Evolutionary conservation across 2,888 invertebrate species (phyloP).

Genomic region (Pachycephus smyrnensis): DNA sequence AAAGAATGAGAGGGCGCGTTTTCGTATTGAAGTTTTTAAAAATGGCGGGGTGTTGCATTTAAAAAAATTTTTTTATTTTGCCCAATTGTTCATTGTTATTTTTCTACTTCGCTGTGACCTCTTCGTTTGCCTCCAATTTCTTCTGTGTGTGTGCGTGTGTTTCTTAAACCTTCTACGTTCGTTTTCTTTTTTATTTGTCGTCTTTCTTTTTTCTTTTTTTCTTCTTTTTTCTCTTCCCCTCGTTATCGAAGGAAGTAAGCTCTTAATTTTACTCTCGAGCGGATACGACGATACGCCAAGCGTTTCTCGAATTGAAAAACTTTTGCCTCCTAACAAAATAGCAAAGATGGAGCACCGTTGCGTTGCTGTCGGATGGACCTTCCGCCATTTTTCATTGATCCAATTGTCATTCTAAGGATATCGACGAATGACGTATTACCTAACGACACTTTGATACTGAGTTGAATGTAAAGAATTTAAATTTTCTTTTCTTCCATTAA

Average conservation of each 20-base stretch:
- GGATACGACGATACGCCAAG: background rate
- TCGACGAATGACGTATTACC: background rate
- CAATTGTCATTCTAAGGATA: background rate
- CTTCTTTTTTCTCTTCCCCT: background rate
- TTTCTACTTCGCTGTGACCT: background rate
- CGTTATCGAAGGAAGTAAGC: background rate
- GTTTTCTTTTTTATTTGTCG: background rate
- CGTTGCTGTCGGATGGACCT: background rate
- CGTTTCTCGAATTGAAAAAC: constrained; percentile 15
- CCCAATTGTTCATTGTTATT: too few relatives aligned
- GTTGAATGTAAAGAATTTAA: background rate
- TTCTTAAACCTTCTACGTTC: background rate
- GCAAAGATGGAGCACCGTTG: background rate
- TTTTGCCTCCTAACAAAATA: constrained; percentile 16
- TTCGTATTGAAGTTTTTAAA: background rate
- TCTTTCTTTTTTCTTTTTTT: background rate
- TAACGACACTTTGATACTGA: background rate
- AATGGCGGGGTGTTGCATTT: background rate
- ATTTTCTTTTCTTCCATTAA: background rate
- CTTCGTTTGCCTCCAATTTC: background rate
- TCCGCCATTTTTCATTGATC: background rate
- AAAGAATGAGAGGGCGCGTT: background rate
- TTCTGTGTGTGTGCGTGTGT: background rate
- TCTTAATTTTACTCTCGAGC: constrained; percentile 5
- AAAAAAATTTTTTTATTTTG: background rate